These are phyloP conservation scores for Sceloporus undulatus DNA, from an alignment of 2,113 vertebrate species.

Conservation along the genomic window DNA sequence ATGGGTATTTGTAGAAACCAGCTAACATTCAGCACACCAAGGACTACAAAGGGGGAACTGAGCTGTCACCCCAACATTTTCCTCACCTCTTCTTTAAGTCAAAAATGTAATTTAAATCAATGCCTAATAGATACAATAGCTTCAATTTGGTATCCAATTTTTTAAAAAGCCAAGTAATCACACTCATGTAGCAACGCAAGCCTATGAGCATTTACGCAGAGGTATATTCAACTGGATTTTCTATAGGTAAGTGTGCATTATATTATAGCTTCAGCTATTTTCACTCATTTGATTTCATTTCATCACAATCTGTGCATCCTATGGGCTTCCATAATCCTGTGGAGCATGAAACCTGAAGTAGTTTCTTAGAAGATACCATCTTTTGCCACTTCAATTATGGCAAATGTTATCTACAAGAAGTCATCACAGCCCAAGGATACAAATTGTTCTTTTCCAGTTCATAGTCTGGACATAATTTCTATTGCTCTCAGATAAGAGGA, in stretches of 20 bases:
- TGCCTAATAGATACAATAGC: background rate
- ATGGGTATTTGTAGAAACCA: too few species aligned
- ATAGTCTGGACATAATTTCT: background rate
- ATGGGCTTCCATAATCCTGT: background rate
- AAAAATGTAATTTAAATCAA: background rate
- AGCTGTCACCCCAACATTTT: too few species aligned
- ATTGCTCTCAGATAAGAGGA: background rate
- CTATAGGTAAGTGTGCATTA: too few species aligned
- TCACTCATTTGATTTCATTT: background rate
- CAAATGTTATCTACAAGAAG: conserved; percentile 30
- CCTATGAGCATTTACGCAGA: too few species aligned
- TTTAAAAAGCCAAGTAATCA: background rate
- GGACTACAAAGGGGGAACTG: too few species aligned
- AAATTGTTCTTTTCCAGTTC: background rate
- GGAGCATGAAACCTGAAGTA: conserved; percentile 25
- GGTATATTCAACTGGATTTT: background rate
- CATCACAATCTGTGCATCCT: conserved; percentile 9
- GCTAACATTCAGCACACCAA: too few species aligned
- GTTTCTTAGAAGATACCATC: conserved; percentile 11
- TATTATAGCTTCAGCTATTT: too few species aligned
- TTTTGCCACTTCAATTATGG: background rate
- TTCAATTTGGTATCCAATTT: background rate
- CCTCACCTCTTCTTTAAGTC: background rate
- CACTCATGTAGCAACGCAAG: background rate
- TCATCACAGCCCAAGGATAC: background rate